phyloP scores from a whole-genome alignment of 2,113 vertebrate genomes.

The Benitochromis conjunctus region DNA sequence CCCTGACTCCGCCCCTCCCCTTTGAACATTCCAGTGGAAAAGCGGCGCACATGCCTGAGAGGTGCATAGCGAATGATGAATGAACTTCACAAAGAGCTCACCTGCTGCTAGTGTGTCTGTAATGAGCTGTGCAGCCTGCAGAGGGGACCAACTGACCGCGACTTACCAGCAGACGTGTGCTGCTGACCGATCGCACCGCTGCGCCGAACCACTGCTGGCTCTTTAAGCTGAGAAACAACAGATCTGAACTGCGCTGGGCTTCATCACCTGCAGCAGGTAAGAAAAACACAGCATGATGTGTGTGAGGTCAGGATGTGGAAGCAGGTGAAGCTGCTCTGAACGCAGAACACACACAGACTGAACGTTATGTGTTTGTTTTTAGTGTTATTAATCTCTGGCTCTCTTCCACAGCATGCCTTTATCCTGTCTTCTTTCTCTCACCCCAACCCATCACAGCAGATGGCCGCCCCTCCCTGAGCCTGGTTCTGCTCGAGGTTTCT shows the following conservation, averaged over 20 bases:
- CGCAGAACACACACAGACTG: too few relatives aligned
- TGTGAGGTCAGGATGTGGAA: not conserved
- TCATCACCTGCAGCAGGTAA: not conserved
- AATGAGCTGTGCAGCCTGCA: not conserved
- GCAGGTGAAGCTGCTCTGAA: not conserved
- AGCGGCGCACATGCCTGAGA: slow-evolving; percentile 9
- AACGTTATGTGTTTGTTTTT: too few relatives aligned
- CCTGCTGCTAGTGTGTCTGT: not conserved
- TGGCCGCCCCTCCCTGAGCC: too few relatives aligned
- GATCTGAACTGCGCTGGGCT: not conserved
- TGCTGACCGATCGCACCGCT: not conserved
- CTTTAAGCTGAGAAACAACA: not conserved
- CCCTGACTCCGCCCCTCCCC: not conserved
- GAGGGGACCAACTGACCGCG: not conserved
- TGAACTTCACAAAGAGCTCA: not conserved
- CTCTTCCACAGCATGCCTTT: too few relatives aligned
- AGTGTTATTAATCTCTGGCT: too few relatives aligned
- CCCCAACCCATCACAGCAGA: too few relatives aligned
- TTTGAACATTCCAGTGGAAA: not conserved
- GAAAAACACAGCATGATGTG: not conserved
- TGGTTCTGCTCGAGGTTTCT: too few relatives aligned
- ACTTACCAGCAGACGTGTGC: not conserved
- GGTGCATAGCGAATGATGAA: not conserved
- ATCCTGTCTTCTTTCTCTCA: too few relatives aligned
- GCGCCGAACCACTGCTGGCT: slow-evolving; percentile 16